Conservation (phyloP, 2,888 invertebrate species). For the Malthinus seriepunctatus region DNA sequence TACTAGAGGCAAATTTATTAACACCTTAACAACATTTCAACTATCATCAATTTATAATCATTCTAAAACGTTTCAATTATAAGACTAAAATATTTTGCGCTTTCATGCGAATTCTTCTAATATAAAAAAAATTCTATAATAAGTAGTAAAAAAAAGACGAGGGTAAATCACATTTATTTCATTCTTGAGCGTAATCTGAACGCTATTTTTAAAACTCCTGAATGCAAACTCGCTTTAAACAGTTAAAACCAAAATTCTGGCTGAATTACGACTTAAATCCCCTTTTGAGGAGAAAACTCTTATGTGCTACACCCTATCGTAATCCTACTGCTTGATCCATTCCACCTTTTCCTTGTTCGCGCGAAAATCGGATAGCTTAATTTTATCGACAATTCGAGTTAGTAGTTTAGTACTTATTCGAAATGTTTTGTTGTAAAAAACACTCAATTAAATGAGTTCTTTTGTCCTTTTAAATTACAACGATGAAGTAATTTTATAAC, state of each 20-base stretch:
- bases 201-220: constrained; percentile 11
- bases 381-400: constrained; percentile 23
- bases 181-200: constrained; percentile 10
- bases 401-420: background rate
- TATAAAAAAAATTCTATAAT: too few species aligned
- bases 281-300: constrained; percentile 18
- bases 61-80: too few species aligned
- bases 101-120: too few species aligned
- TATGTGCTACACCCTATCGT: constrained; percentile 25
- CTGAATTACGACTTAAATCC: constrained; percentile 26
- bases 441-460: background rate
- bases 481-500: background rate
- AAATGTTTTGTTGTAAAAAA: too few species aligned
- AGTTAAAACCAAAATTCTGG: constrained; percentile 22
- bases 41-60: too few species aligned
- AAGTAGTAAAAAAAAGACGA: too few species aligned
- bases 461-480: background rate
- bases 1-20: too few species aligned
- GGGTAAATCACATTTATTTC: constrained; percentile 6
- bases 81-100: too few species aligned
- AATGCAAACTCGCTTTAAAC: constrained; percentile 18
- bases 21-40: too few species aligned
- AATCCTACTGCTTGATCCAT: constrained; percentile 19
- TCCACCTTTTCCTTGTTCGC: constrained; percentile 30
- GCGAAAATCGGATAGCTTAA: constrained; percentile 26